Evolutionary conservation across 2,797 vertebrate genomes (phyloP).

Genomic region (Semotilus atromaculatus): DNA sequence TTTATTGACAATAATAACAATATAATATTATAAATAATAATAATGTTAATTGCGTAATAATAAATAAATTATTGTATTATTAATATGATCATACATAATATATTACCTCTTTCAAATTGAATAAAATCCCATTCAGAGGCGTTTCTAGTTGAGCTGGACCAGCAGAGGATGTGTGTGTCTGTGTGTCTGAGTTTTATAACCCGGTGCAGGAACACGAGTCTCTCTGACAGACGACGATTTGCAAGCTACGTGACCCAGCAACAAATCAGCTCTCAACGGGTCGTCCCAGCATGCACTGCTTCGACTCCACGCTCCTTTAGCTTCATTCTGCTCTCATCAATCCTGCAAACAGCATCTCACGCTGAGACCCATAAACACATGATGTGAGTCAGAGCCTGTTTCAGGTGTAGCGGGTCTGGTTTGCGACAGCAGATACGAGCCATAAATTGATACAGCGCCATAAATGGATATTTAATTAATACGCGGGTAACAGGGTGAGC

Average conservation of each 20-base stretch:
- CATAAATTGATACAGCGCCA: conserved; percentile 51
- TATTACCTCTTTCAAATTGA: no score
- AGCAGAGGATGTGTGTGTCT: neutral
- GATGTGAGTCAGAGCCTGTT: conserved; percentile 23
- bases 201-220: neutral
- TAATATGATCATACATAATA: no score
- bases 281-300: conserved; percentile 29
- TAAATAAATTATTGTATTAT: no score
- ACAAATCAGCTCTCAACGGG: conserved; percentile 57
- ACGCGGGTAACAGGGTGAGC: conserved; percentile 26
- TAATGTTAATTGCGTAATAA: no score
- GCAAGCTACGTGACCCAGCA: conserved; percentile 49
- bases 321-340: conserved; percentile 37
- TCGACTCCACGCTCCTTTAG: conserved; percentile 16
- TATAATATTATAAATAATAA: no score
- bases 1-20: no score
- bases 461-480: conserved; percentile 63
- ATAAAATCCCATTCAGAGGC: no score
- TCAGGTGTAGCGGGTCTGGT: neutral
- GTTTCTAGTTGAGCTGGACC: no score
- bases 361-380: conserved; percentile 4
- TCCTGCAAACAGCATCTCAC: conserved; percentile 29
- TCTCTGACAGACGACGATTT: conserved; percentile 39
- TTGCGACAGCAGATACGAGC: conserved; percentile 23
- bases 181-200: conserved; percentile 4